phyloP scores from a whole-genome alignment of 2,888 invertebrate genomes.

The Pachydiplax longipennis region DNA sequence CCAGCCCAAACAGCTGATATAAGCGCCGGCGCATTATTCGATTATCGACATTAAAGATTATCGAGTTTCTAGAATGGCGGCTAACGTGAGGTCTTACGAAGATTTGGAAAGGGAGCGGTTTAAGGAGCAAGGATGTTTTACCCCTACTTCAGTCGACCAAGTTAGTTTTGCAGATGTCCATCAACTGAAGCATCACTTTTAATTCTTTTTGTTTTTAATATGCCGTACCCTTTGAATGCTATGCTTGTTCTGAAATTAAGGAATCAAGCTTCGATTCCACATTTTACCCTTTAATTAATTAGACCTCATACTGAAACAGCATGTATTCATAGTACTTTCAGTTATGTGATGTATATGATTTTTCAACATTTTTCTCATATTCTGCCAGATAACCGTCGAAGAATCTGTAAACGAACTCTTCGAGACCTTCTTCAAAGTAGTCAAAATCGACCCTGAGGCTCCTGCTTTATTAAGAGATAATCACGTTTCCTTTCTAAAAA shows the following conservation, averaged over 20 bases:
- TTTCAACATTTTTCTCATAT: constrained; percentile 48
- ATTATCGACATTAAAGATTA: neutral
- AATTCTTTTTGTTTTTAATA: constrained; percentile 58
- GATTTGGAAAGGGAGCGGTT: constrained; percentile 61
- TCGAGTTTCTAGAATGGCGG: constrained; percentile 52
- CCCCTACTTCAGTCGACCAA: constrained; percentile 68
- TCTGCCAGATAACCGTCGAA: constrained; percentile 67
- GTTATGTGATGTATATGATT: neutral
- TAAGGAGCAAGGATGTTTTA: constrained; percentile 68
- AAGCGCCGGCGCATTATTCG: constrained; percentile 1
- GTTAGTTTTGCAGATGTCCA: constrained; percentile 57
- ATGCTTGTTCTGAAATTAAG: neutral
- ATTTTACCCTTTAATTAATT: neutral
- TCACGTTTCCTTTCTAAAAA: constrained; percentile 72
- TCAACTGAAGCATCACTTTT: constrained; percentile 15
- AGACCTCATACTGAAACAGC: too few relatives aligned
- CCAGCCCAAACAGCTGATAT: neutral
- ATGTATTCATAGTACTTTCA: too few relatives aligned
- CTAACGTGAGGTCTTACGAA: constrained; percentile 55
- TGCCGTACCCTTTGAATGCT: constrained; percentile 38
- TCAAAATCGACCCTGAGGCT: constrained; percentile 65
- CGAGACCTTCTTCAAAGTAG: constrained; percentile 61
- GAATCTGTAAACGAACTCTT: constrained; percentile 64
- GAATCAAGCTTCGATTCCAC: neutral
- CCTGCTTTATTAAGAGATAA: constrained; percentile 69